Conservation (phyloP, 1,140 invertebrate genomes). For the Atta cephalotes region DNA sequence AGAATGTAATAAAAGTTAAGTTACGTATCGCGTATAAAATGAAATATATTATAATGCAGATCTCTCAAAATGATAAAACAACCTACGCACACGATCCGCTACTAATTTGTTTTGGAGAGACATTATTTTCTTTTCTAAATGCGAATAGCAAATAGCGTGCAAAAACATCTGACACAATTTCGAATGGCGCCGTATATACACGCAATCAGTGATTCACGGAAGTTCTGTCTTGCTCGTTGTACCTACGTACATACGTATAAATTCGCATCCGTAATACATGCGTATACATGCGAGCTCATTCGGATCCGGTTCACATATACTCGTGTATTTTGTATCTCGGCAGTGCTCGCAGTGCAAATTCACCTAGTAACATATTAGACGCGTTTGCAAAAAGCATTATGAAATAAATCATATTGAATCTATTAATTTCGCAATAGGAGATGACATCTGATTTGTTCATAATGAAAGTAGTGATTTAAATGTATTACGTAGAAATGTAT, state of each 20-base stretch:
- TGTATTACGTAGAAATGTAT: not conserved
- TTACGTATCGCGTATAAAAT: not conserved
- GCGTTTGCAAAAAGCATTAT: not conserved
- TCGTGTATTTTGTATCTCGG: not conserved
- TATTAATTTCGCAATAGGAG: not conserved
- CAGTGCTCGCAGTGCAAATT: not conserved
- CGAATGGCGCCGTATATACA: not conserved
- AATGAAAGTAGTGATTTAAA: not conserved
- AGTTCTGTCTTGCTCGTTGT: conserved; percentile 20
- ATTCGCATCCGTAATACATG: not conserved
- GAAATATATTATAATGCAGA: not conserved
- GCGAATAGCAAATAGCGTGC: conserved; percentile 1
- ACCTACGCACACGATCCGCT: not conserved
- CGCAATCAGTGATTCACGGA: conserved; percentile 59
- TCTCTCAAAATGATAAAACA: not conserved
- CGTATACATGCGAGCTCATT: conserved; percentile 34
- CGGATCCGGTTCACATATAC: conserved; percentile 21
- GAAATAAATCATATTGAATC: conserved; percentile 9
- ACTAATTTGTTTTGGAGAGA: not conserved
- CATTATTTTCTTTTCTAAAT: not conserved
- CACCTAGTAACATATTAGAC: conserved; percentile 32
- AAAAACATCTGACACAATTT: conserved; percentile 32
- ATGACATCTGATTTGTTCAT: not conserved
- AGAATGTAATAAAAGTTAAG: not conserved
- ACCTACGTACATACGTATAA: conserved; percentile 9